Conservation (phyloP, 2,888 invertebrate species). For the Melinopterus prodromus region DNA sequence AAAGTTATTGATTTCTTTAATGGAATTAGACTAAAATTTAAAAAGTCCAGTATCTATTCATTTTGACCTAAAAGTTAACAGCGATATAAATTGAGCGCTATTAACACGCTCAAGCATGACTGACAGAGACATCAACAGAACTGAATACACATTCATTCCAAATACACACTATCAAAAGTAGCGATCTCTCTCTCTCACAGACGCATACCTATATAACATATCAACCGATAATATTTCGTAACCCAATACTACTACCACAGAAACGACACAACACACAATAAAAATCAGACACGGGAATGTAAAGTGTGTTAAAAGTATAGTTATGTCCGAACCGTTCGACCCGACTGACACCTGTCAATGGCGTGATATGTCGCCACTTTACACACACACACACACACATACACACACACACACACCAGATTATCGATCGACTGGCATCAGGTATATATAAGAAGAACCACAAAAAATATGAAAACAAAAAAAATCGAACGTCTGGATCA, state of each 20-base stretch:
- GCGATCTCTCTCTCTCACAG: background rate
- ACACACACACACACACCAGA: constrained; percentile 12
- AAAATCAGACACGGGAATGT: constrained; percentile 28
- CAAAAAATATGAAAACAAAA: background rate
- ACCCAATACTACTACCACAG: background rate
- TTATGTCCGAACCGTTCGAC: constrained; percentile 16
- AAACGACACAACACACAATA: background rate
- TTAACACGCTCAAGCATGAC: too few relatives aligned
- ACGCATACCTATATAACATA: background rate
- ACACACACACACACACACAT: constrained; percentile 6
- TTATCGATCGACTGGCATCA: constrained; percentile 31
- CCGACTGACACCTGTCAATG: constrained; percentile 45
- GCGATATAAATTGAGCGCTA: too few relatives aligned
- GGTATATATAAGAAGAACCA: constrained; percentile 18
- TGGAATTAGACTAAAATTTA: too few relatives aligned
- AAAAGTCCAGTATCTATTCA: too few relatives aligned
- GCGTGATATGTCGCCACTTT: constrained; percentile 45
- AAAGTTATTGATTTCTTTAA: too few relatives aligned
- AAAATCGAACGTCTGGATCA: constrained; percentile 28
- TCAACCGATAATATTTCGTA: background rate
- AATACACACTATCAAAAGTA: too few relatives aligned
- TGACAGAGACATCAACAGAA: too few relatives aligned
- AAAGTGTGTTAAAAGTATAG: constrained; percentile 42
- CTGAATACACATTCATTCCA: too few relatives aligned
- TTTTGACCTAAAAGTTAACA: too few relatives aligned